Percentiles rank a stretch among this genome's conserved stretches.
Evolutionary conservation across 23 tunicate species (phyloP).

Genomic region (Styela clava): DNA sequence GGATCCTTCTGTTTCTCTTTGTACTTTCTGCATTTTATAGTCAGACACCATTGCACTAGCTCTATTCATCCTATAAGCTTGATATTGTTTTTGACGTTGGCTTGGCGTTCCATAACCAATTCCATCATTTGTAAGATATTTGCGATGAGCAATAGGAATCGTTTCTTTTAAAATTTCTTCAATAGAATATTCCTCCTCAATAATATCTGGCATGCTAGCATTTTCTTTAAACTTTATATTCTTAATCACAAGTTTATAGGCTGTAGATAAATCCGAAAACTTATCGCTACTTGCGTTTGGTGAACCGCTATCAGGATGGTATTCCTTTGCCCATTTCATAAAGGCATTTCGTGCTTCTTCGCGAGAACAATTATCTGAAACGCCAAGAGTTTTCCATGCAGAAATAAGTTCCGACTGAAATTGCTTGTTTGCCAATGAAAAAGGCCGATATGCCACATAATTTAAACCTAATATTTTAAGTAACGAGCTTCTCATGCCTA

Average conservation of each 20-base stretch:
- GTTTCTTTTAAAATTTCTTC: conserved; percentile 22
- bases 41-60: conserved; percentile 17
- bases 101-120: conserved; percentile 19
- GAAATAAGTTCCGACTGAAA: background rate
- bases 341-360: conserved; percentile 17
- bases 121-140: conserved; percentile 18
- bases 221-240: conserved; percentile 2
- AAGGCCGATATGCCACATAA: background rate
- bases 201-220: background rate
- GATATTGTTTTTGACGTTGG: conserved; percentile 14
- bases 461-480: background rate
- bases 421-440: background rate
- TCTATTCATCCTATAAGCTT: conserved; percentile 9
- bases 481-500: background rate
- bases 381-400: background rate
- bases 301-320: conserved; percentile 22
- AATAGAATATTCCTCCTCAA: conserved; percentile 18
- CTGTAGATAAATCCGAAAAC: conserved; percentile 9
- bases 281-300: conserved; percentile 6
- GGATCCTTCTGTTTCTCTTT: conserved; percentile 21
- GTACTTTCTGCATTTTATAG: conserved; percentile 6
- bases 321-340: background rate
- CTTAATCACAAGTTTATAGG: conserved; percentile 5
- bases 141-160: conserved; percentile 16
- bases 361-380: conserved; percentile 2